phyloP scores from a whole-genome alignment of 2,113 vertebrate genomes.

The Micronisus gabar region DNA sequence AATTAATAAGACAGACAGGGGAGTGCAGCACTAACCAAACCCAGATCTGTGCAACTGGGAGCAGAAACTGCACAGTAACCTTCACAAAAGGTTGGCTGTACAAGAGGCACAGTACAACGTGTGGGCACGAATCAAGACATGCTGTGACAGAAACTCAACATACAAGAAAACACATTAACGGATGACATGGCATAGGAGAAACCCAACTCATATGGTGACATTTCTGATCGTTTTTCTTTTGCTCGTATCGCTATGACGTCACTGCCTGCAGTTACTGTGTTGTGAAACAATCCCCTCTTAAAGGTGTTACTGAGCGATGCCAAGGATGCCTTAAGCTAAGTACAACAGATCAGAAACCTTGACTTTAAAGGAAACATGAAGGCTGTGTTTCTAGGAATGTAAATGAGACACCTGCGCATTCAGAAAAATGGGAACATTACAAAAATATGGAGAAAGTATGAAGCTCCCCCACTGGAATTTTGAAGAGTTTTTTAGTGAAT shows the following conservation, averaged over 20 bases:
- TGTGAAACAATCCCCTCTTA: conserved; percentile 23
- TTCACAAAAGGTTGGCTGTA: not conserved
- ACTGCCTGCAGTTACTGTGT: not conserved
- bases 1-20: not conserved
- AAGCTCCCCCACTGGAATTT: not conserved
- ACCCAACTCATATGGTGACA: not conserved
- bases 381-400: conserved; percentile 45
- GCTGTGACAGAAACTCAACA: not conserved
- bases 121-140: not conserved
- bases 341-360: conserved; percentile 32
- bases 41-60: not conserved
- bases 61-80: not conserved
- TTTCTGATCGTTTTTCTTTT: not conserved
- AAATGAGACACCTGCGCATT: conserved; percentile 32
- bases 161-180: not conserved
- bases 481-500: not conserved
- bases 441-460: not conserved
- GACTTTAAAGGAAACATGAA: conserved; percentile 1
- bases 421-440: not conserved
- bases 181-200: not conserved
- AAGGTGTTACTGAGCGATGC: not conserved
- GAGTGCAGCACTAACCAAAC: not conserved
- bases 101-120: rapidly evolving
- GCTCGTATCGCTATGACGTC: not conserved
- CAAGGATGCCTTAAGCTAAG: conserved; percentile 41